These are phyloP conservation scores for Nematolebias whitei DNA, from an alignment of 2,113 vertebrate species.

Conservation along the genomic window DNA sequence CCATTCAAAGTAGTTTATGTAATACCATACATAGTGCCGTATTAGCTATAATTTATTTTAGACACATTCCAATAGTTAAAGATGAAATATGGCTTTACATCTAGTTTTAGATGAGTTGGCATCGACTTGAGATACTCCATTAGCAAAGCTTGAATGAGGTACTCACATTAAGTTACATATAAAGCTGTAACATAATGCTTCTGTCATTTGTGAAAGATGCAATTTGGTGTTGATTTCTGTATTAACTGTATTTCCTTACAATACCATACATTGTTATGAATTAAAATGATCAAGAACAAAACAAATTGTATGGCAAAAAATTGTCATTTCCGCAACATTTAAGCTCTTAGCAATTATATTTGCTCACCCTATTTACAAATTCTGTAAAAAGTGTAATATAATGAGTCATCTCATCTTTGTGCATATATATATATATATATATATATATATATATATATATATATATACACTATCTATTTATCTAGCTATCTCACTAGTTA, in stretches of 20 bases:
- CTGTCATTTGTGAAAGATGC: constrained; percentile 43
- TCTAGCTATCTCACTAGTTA: too few species aligned
- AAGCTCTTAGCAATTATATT: not conserved
- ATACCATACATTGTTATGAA: not conserved
- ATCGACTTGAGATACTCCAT: constrained; percentile 65
- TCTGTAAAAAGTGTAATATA: too few species aligned
- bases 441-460: too few species aligned
- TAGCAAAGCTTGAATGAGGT: constrained; percentile 64
- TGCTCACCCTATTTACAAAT: too few species aligned
- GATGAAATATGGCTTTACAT: constrained; percentile 64
- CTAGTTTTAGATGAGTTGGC: constrained; percentile 69
- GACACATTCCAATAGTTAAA: constrained; percentile 59
- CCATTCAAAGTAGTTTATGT: constrained; percentile 53
- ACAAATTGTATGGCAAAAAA: constrained; percentile 1
- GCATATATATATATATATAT: too few species aligned
- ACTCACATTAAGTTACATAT: constrained; percentile 45
- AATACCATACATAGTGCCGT: constrained; percentile 40
- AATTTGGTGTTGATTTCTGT: constrained; percentile 22
- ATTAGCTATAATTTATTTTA: constrained; percentile 60
- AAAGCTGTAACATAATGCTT: constrained; percentile 56
- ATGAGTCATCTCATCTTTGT: too few species aligned
- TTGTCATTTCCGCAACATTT: constrained; percentile 11
- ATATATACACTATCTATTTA: too few species aligned
- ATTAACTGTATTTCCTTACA: constrained; percentile 5
- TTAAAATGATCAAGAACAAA: constrained; percentile 8